These are phyloP conservation scores for Cenopis cana DNA, from an alignment of 2,888 invertebrate species.

Conservation along the genomic window DNA sequence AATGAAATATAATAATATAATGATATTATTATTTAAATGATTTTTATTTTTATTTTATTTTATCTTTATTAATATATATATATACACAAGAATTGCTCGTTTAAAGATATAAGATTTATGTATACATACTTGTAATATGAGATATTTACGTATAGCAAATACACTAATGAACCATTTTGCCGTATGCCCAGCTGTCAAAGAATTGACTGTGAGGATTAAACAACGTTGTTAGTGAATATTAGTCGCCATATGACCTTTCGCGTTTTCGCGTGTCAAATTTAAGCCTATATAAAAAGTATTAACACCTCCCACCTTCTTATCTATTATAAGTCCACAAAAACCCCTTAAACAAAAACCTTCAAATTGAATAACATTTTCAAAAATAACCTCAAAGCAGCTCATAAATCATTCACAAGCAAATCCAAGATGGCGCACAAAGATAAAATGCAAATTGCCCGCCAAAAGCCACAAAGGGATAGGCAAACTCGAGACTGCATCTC, in stretches of 20 bases:
- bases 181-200: not conserved
- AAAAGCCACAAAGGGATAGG: conserved; percentile 59
- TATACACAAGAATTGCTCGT: too few species aligned
- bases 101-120: too few species aligned
- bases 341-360: conserved; percentile 13
- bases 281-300: conserved; percentile 1
- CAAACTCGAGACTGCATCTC: conserved; percentile 43
- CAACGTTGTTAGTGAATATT: not conserved
- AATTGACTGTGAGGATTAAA: too few species aligned
- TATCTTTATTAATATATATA: too few species aligned
- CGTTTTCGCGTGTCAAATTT: not conserved
- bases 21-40: too few species aligned
- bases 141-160: too few species aligned
- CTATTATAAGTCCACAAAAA: conserved; percentile 16
- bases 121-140: too few species aligned
- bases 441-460: conserved; percentile 45
- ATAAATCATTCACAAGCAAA: conserved; percentile 40
- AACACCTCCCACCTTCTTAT: conserved; percentile 21
- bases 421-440: conserved; percentile 43
- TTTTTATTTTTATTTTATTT: too few species aligned
- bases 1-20: too few species aligned
- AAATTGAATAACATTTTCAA: conserved; percentile 26
- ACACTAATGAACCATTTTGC: not conserved
- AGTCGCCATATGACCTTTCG: too few species aligned
- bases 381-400: conserved; percentile 23